These are phyloP conservation scores for Ormyrus labotus DNA, from an alignment of 2,888 invertebrate species.

Conservation along the genomic window DNA sequence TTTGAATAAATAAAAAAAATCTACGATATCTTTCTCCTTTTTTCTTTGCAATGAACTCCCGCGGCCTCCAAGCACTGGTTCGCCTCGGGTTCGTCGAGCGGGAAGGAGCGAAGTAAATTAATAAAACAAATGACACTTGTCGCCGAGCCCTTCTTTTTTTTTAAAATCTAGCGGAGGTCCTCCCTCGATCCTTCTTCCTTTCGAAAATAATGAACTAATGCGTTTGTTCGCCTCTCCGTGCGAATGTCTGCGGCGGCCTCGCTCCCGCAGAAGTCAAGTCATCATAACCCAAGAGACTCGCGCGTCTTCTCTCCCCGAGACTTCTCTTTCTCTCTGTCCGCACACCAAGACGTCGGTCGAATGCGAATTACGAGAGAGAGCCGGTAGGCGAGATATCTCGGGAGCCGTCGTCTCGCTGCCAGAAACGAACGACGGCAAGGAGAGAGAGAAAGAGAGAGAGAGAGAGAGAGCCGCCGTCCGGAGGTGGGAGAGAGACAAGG, in stretches of 20 bases:
- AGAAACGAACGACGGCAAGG: background rate
- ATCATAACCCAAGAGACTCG: conserved; percentile 81
- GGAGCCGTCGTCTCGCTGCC: conserved; percentile 56
- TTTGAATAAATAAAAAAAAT: background rate
- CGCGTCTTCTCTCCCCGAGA: conserved; percentile 72
- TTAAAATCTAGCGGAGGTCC: background rate
- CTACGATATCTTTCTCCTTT: background rate
- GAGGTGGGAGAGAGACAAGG: conserved; percentile 20
- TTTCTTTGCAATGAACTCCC: conserved; percentile 49
- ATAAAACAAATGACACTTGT: conserved; percentile 13
- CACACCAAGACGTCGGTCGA: conserved; percentile 93
- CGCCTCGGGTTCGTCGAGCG: conserved; percentile 17
- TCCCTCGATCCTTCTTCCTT: conserved; percentile 6
- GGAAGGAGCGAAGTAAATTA: conserved; percentile 25
- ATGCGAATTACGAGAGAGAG: conserved; percentile 90
- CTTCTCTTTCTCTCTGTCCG: conserved; percentile 59
- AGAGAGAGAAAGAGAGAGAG: conserved; percentile 16
- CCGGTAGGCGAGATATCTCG: conserved; percentile 78
- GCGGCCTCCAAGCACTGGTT: background rate
- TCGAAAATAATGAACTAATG: conserved; percentile 29
- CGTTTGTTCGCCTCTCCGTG: conserved; percentile 34
- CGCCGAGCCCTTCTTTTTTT: background rate
- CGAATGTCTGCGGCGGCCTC: conserved; percentile 79
- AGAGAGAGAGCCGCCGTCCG: conserved; percentile 61
- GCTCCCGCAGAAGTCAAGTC: conserved; percentile 79